Percentiles rank a stretch among this genome's conserved stretches.
Evolutionary conservation across 53 echinoderm and acorn worm genomes (phyloP).

Genomic region (Holothuria scabra): DNA sequence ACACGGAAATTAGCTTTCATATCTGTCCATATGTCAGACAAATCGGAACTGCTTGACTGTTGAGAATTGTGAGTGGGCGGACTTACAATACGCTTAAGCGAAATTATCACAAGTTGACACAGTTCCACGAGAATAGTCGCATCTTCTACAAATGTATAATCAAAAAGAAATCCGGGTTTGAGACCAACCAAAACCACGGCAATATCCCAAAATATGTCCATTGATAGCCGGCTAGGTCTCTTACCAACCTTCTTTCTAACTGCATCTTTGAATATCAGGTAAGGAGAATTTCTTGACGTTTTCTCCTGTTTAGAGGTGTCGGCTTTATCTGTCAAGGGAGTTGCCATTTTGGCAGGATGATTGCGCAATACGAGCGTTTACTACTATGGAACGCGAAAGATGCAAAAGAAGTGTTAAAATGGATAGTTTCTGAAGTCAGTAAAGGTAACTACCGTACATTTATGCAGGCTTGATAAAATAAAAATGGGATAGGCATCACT

Average conservation of each 20-base stretch:
- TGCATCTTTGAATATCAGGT: not conserved
- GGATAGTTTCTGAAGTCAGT: too few species aligned
- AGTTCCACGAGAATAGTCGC: not conserved
- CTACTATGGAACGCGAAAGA: too few species aligned
- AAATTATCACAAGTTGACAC: not conserved
- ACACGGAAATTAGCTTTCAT: not conserved
- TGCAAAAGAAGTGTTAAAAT: too few species aligned
- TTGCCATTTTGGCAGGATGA: constrained; percentile 15
- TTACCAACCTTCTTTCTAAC: not conserved
- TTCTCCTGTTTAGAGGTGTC: not conserved
- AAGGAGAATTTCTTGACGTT: not conserved
- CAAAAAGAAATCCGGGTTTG: constrained; percentile 32
- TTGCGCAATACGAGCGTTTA: too few species aligned
- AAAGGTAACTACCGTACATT: too few species aligned
- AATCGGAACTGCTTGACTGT: not conserved
- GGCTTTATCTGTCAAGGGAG: not conserved
- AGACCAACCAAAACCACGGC: constrained; percentile 20
- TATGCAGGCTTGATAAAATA: too few species aligned
- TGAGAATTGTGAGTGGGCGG: not conserved
- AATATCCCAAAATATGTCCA: constrained; percentile 13
- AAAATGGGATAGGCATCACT: too few species aligned
- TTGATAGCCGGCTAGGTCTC: not conserved
- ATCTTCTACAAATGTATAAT: not conserved
- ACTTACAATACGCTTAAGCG: not conserved
- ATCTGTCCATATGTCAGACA: not conserved